Base-by-base conservation (phyloP, 2,888 invertebrate genomes). In the Temnothorax rugatulus region DNA sequence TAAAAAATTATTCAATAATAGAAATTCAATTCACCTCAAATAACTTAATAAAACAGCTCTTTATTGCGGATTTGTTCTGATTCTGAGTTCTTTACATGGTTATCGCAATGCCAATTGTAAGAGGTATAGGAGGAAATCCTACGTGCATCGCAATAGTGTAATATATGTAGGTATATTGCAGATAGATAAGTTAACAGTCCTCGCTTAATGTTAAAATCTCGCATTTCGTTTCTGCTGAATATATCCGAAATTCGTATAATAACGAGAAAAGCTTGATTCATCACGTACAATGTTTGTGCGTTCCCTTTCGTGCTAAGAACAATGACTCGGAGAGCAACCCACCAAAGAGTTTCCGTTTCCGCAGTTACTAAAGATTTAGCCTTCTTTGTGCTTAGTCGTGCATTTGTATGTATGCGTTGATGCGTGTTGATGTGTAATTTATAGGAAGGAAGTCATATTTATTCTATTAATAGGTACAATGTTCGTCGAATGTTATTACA, bases 271-370 rank as follows among this genome's bases (percentile, higher is more conserved):
- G 82, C 74, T 83, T 69, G 64, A 75, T 82, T 64, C 66, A 63
- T 25, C 73, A 47, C 63, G 69, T 44, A 64, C 50, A 73, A 74
- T 75, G 82, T 84, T 76, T 84, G 59, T 83, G 82, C 81, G 81
- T 85, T 83, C 66, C 71, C 74, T 71, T 87, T 87, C 85, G 79
- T 71, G 66, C 47, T 18, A 75, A 75, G 85, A 88, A 88, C 88
- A 88, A 89, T 87, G 66, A 81, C 52, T 13, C 11, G n/a, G 38
- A 84, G 63, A 81, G 81, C 73, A 79, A 87, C 83, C 79, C 59
- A 73, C 82, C 85, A 82, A 89, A 89, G 88, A 84, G 88, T 89
- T 88, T 90, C 89, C 90, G 90, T 82, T 90, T 89, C 87, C 85
- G 87, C 83, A 64, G 69, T 76, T 71, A 84, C 83, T 71, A 64